Evolutionary conservation across 2,797 vertebrate species (phyloP), one percentile per base, ranked within the genome.

Genomic region (Lerista edwardsae): DNA sequence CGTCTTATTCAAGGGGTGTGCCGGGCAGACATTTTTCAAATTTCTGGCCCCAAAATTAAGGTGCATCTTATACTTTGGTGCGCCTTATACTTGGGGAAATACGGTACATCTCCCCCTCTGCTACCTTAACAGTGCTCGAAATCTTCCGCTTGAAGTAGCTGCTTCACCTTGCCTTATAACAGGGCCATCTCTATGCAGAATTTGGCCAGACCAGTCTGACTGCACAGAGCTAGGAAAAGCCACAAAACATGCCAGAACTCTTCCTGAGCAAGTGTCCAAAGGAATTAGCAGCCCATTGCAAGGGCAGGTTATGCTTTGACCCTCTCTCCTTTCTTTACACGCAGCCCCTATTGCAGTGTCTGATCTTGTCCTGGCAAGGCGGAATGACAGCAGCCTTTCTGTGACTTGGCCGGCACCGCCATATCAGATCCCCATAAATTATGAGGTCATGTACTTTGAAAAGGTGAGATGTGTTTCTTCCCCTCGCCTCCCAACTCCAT

Each of bases 391-490:
- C 2, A 95, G 94, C 74, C 92, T 95, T 76, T 94, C 94, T 57
- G 88, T 95, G 75, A 94, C 93, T 41, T 95, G 94, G 94, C 91
- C 92, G 17, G 91, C 93, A 25, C 91, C 92, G 1, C 79, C 88
- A 34, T 90, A 92, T 34, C 92, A 88, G 31, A 87, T 86, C 39
- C 91, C 94, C 0, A 91, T 95, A 87, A 93, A 93, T 47, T 95
- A 94, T 21, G 94, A 95, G 12, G 93, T 95, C 87, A 93, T 94
- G 92, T 95, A 94, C 87, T 94, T 94, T 84, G 93, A 94, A 88
- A 95, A 95, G 91, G 94, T 94, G 67, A 91, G 75, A 12, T 12
- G 10, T 72, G 4, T 19, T 64, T 62, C 83, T 68, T 62, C 6
- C 3, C 41, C 27, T 36, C 17, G 0, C 61, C 51, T 36, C 12